Conservation (phyloP, 1,140 invertebrate species). For the Apis mellifera region DNA sequence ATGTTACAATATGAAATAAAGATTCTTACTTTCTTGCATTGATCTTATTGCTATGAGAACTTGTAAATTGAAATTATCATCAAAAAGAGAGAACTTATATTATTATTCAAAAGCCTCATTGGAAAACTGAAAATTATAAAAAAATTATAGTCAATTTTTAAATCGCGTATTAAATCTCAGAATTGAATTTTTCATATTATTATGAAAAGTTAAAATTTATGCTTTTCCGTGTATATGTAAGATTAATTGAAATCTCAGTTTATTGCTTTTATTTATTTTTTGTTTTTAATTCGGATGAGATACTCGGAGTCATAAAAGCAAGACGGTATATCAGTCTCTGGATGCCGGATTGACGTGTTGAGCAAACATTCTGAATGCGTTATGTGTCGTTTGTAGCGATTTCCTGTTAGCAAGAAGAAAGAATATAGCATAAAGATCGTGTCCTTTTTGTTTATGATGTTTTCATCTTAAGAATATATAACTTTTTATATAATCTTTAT, state of each 20-base stretch:
- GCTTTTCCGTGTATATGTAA: background rate
- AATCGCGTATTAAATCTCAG: background rate
- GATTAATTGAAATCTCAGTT: background rate
- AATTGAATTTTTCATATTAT: background rate
- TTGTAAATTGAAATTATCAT: background rate
- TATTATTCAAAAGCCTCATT: background rate
- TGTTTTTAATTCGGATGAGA: background rate
- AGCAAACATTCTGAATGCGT: conserved; percentile 46
- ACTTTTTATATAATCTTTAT: conserved; percentile 4
- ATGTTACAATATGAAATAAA: background rate
- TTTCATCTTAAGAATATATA: conserved; percentile 39
- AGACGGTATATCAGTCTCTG: conserved; percentile 5
- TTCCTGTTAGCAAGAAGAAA: conserved; percentile 42
- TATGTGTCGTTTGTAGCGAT: conserved; percentile 36
- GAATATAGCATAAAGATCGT: conserved; percentile 14
- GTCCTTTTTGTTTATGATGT: conserved; percentile 32
- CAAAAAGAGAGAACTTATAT: background rate
- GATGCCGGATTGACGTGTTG: conserved; percentile 43
- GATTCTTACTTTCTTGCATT: background rate
- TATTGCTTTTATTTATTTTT: background rate
- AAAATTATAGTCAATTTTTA: too few species aligned
- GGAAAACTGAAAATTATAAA: background rate
- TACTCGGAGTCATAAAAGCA: background rate
- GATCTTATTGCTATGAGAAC: conserved; percentile 15
- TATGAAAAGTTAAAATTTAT: background rate